A percentile compares a stretch with the other conserved stretches of the same genome.
phyloP scores from a whole-genome alignment of 2,888 invertebrate genomes.

The Parasteatoda lunata region DNA sequence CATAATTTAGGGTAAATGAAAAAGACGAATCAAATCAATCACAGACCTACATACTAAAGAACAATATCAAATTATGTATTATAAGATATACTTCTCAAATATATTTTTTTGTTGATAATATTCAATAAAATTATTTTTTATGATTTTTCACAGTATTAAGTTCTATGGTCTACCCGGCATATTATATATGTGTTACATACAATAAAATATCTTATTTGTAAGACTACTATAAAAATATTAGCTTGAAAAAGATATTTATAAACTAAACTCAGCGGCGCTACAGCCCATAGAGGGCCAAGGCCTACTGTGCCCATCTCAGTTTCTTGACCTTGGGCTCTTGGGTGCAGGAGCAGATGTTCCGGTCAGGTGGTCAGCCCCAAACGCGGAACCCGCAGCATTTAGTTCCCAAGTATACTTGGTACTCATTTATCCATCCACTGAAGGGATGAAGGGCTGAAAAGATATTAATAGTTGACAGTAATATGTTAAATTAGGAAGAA shows the following conservation, averaged over 20 bases:
- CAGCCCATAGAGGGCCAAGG: neutral
- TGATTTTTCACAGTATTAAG: too few species aligned
- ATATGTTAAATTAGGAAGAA: too few species aligned
- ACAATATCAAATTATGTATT: too few species aligned
- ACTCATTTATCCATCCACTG: neutral
- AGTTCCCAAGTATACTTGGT: neutral
- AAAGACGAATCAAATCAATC: too few species aligned
- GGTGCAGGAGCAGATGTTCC: neutral
- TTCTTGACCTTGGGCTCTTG: neutral
- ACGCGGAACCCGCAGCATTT: neutral
- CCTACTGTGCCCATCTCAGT: neutral
- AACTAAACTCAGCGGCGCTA: neutral
- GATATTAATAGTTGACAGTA: neutral
- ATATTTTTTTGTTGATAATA: too few species aligned
- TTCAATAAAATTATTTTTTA: too few species aligned
- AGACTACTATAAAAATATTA: neutral
- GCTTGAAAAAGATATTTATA: neutral
- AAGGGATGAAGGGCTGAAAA: neutral
- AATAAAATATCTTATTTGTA: neutral
- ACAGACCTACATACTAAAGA: too few species aligned
- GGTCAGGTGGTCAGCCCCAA: neutral
- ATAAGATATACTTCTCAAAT: too few species aligned
- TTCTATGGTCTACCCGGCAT: too few species aligned
- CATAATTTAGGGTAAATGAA: too few species aligned
- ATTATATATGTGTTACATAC: neutral